Conservation (phyloP, 2,113 vertebrate genomes). For the Osmerus eperlanus region DNA sequence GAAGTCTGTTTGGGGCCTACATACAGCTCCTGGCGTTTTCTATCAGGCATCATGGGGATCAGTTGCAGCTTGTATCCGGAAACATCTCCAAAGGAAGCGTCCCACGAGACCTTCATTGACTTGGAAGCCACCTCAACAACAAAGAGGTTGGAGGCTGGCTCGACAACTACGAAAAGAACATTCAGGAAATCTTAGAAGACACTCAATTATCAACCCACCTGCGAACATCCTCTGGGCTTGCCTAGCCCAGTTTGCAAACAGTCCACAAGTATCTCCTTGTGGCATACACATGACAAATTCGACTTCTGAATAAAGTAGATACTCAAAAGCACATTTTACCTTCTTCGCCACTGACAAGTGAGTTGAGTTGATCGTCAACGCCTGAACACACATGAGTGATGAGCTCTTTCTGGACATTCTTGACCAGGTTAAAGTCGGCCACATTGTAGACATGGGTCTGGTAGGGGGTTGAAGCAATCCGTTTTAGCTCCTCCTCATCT, state of each 20-base stretch:
- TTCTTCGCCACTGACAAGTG: constrained; percentile 88
- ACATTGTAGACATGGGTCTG: constrained; percentile 80
- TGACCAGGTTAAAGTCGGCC: constrained; percentile 81
- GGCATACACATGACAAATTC: not conserved
- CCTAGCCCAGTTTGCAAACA: not conserved
- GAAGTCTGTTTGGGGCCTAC: constrained; percentile 77
- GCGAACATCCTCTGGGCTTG: not conserved
- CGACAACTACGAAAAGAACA: constrained; percentile 75
- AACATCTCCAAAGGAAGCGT: constrained; percentile 78
- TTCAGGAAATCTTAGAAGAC: not conserved
- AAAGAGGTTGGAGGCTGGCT: constrained; percentile 83
- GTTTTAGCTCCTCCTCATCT: constrained; percentile 84
- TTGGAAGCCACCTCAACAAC: constrained; percentile 85
- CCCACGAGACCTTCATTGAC: constrained; percentile 85
- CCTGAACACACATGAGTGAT: constrained; percentile 84
- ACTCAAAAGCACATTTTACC: constrained; percentile 65
- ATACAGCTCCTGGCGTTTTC: constrained; percentile 80
- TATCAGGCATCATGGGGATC: constrained; percentile 82
- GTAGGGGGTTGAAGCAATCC: constrained; percentile 85
- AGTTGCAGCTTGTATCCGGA: constrained; percentile 88
- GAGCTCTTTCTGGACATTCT: constrained; percentile 80
- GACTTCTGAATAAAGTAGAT: not conserved
- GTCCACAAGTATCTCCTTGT: not conserved
- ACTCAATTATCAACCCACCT: not conserved
- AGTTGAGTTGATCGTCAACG: constrained; percentile 85